Evolutionary conservation across 2,888 invertebrate species (phyloP), one percentile per base, ranked within the genome.

Genomic region (Helleia helle): DNA sequence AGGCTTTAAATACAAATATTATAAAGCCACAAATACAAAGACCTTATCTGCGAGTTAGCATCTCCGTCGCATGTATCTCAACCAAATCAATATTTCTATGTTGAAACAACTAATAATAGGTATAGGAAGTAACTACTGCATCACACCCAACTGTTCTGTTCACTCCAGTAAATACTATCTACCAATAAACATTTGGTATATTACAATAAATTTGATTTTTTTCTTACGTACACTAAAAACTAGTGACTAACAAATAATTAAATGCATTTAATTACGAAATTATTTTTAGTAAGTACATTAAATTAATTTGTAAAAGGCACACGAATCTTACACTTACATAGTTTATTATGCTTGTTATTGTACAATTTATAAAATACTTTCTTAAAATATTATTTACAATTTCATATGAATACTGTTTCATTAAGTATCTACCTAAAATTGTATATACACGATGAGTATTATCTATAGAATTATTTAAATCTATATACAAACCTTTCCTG

Each of bases 271-370:
- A 15, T 17, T 30, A 17, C 9, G 5, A 15, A 11, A 5, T 15
- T 4, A 31, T 15, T 8, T 17, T 27, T 31, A 31, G 11, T 31
- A 17, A 11, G 13, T 39, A 42, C 36, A 34, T 34, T 22, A 7
- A 7, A 22, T 6, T n/a, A 11, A 9, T 11, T 31, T 18, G 17
- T 31, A 31, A 18, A 22, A 31, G 31, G 31, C 31, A 31, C 18
- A 18, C 18, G 17, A 15, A 31, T 31, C 17, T 18, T 31, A n/a
- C n/a, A 9, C n/a, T 11, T 30, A 30, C 14, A 3, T 31, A 9
- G n/a, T n/a, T n/a, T n/a, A n/a, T n/a, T n/a, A n/a, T n/a, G n/a
- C n/a, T n/a, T n/a, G n/a, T 31, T 15, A 3, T 31, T 14, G n/a
- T 7, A 6, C 1, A 17, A 11, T 7, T 15, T n/a, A 5, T 30